Conservation (phyloP, 2,113 vertebrate genomes). For the Myxocyprinus asiaticus region DNA sequence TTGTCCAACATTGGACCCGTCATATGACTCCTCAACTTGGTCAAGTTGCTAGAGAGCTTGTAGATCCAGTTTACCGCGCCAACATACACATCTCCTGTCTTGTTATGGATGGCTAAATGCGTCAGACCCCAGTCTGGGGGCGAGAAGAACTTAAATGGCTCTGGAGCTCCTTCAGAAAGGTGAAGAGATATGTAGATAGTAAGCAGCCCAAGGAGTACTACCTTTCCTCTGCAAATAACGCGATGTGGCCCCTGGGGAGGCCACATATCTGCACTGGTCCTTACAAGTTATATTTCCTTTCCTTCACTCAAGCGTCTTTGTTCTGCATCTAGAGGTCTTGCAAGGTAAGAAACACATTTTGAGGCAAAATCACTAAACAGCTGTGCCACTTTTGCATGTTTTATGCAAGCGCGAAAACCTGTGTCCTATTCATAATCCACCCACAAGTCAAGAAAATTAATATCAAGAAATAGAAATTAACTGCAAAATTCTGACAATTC, state of each 20-base stretch:
- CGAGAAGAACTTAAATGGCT: conserved; percentile 82
- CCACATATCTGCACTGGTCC: conserved; percentile 76
- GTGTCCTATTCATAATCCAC: no score
- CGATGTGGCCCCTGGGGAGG: conserved; percentile 67
- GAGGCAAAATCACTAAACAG: conserved; percentile 31
- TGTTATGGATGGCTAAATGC: conserved; percentile 93
- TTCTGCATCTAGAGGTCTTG: conserved; percentile 61
- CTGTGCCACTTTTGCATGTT: no score
- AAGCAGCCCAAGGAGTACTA: conserved; percentile 74
- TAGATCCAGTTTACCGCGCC: conserved; percentile 97
- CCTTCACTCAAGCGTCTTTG: conserved; percentile 50
- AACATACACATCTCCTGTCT: conserved; percentile 92
- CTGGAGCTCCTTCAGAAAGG: conserved; percentile 67
- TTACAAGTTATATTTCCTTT: conserved; percentile 58
- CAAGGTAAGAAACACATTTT: conserved; percentile 63
- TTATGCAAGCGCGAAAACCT: no score
- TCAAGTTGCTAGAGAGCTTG: conserved; percentile 94
- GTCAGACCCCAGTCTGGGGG: conserved; percentile 87
- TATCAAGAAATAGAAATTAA: no score
- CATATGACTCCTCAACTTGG: conserved; percentile 74
- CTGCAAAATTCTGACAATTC: no score
- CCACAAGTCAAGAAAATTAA: no score
- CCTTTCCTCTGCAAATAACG: conserved; percentile 69
- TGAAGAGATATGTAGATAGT: conserved; percentile 66
- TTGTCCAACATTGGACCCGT: no score